These are phyloP conservation scores for Sinella curviseta DNA, from an alignment of 1,140 invertebrate species.

Conservation along the genomic window DNA sequence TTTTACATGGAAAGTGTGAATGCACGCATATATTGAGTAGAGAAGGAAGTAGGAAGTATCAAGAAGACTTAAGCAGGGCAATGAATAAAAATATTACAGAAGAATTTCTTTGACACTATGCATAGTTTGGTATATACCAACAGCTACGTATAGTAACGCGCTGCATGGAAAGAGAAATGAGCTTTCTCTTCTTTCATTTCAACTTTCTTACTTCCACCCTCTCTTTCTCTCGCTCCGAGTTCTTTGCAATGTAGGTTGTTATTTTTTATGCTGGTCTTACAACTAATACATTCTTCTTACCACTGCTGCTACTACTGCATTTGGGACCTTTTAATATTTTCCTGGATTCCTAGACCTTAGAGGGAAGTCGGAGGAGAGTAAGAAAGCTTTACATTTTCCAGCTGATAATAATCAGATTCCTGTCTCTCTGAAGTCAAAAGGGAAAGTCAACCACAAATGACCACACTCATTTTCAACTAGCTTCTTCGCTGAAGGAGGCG, in stretches of 20 bases:
- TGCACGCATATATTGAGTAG: too few species aligned
- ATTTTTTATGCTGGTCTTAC: neutral
- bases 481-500: neutral
- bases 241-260: neutral
- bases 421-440: neutral
- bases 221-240: neutral
- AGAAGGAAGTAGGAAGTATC: too few species aligned
- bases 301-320: too few species aligned
- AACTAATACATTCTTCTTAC: too few species aligned
- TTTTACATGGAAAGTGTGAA: too few species aligned
- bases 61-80: neutral
- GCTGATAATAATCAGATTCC: slow-evolving; percentile 1
- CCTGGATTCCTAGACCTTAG: neutral
- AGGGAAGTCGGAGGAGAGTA: neutral
- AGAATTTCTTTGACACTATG: neutral
- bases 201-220: neutral
- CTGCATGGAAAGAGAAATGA: neutral
- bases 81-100: neutral
- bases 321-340: slow-evolving; percentile 12
- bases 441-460: slow-evolving; percentile 5
- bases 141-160: too few species aligned
- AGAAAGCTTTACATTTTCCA: neutral
- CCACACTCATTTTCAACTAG: neutral
- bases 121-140: too few species aligned
- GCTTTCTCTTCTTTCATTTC: neutral